A percentile compares a stretch with the other conserved stretches of the same genome.
Evolutionary conservation across 2,888 invertebrate species (phyloP).

Genomic region (Crossocerus cetratus): DNA sequence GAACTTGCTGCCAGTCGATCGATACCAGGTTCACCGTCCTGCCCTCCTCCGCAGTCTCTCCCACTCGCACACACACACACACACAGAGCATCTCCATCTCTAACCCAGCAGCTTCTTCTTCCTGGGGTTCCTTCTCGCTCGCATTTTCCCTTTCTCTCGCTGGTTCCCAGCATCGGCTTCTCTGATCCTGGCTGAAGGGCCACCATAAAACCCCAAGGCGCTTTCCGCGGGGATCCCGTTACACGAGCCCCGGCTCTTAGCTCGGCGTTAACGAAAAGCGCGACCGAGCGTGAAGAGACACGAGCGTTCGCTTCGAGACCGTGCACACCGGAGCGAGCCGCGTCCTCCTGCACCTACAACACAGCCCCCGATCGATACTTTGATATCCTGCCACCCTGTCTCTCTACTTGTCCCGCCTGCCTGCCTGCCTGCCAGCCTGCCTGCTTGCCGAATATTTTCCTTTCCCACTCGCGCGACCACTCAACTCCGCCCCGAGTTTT

Average conservation of each 20-base stretch:
- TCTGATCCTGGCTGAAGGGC: slow-evolving; percentile 51
- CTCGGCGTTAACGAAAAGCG: slow-evolving; percentile 69
- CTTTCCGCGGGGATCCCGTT: slow-evolving; percentile 69
- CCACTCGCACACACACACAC: no score
- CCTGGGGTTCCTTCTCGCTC: slow-evolving; percentile 29
- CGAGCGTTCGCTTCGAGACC: slow-evolving; percentile 56
- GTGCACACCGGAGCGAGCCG: slow-evolving; percentile 37
- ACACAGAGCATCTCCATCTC: slow-evolving; percentile 47
- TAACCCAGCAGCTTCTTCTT: slow-evolving; percentile 34
- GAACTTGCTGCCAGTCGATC: slow-evolving; percentile 70
- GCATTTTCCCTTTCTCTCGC: slow-evolving; percentile 29
- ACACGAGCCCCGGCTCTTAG: slow-evolving; percentile 66
- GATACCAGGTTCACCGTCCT: slow-evolving; percentile 74
- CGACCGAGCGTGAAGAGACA: slow-evolving; percentile 66
- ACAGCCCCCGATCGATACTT: slow-evolving; percentile 54
- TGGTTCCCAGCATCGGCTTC: slow-evolving; percentile 23
- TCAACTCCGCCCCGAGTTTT: slow-evolving; percentile 37
- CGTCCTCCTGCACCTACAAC: not conserved
- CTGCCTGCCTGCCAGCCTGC: slow-evolving; percentile 3
- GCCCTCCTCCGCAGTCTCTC: slow-evolving; percentile 40
- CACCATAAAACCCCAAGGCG: slow-evolving; percentile 67
- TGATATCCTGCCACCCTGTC: slow-evolving; percentile 61
- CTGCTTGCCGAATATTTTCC: slow-evolving; percentile 57
- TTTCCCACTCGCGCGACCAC: slow-evolving; percentile 45
- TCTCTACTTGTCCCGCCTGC: slow-evolving; percentile 51